These are phyloP conservation scores for Phalacrocorax carbo DNA, from an alignment of 2,113 vertebrate genomes.

Conservation along the genomic window DNA sequence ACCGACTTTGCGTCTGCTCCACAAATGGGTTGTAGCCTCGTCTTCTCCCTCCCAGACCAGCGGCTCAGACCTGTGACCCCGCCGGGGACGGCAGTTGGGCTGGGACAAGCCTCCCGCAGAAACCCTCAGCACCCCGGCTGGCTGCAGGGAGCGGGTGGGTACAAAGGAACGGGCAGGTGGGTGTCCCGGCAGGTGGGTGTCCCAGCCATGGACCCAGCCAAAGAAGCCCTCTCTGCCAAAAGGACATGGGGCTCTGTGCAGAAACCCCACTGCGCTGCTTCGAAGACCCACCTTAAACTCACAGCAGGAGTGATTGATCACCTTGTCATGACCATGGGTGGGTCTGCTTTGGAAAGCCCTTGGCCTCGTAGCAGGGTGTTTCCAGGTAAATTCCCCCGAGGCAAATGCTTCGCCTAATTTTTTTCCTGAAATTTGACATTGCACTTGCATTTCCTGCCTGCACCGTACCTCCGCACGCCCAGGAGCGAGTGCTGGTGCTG, in stretches of 20 bases:
- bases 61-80: background rate
- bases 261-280: background rate
- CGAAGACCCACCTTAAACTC: background rate
- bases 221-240: background rate
- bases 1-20: background rate
- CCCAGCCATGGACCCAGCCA: background rate
- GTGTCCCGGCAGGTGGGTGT: background rate
- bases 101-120: background rate
- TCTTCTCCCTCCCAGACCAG: background rate
- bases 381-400: background rate
- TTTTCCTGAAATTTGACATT: background rate
- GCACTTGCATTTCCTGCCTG: background rate
- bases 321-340: background rate
- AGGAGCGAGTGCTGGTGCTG: background rate
- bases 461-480: accelerated
- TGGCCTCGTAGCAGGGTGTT: background rate
- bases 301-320: background rate
- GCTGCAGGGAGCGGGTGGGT: background rate
- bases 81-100: accelerated
- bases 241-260: background rate
- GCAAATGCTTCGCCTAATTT: background rate
- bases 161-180: background rate
- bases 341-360: background rate
- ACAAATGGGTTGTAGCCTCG: background rate
- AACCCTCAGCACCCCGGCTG: background rate